These are phyloP conservation scores for Meteorus colon DNA, from an alignment of 2,888 invertebrate species.

Conservation along the genomic window DNA sequence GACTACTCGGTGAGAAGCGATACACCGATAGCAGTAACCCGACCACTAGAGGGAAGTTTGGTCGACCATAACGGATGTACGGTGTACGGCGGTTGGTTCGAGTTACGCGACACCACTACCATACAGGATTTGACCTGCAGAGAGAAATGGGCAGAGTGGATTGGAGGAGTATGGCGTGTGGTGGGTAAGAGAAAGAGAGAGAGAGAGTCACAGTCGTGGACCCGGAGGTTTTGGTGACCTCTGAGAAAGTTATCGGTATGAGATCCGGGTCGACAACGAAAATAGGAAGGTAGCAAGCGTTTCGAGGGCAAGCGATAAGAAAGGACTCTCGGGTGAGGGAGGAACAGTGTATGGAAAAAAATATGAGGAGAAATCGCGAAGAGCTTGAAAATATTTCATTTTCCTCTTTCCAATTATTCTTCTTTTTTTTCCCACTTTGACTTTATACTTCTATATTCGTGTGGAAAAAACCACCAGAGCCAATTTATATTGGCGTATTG, in stretches of 20 bases:
- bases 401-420: not conserved
- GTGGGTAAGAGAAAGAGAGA: no score
- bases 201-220: slow-evolving; percentile 41
- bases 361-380: not conserved
- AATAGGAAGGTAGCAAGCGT: slow-evolving; percentile 48
- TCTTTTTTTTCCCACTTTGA: not conserved
- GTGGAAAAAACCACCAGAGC: slow-evolving; percentile 44
- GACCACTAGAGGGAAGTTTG: slow-evolving; percentile 55
- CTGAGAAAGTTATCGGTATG: slow-evolving; percentile 51
- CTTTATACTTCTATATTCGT: slow-evolving; percentile 40
- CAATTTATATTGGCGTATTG: slow-evolving; percentile 53
- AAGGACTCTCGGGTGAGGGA: not conserved
- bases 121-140: slow-evolving; percentile 49
- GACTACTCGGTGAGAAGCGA: slow-evolving; percentile 49
- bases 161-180: not conserved
- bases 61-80: slow-evolving; percentile 57
- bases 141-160: slow-evolving; percentile 26
- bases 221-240: slow-evolving; percentile 40
- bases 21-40: slow-evolving; percentile 56
- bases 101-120: slow-evolving; percentile 53
- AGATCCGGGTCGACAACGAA: slow-evolving; percentile 54
- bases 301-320: slow-evolving; percentile 33
- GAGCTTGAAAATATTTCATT: slow-evolving; percentile 27
- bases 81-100: slow-evolving; percentile 49
- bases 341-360: not conserved